Percentiles rank a stretch among this genome's conserved stretches.
These are phyloP conservation scores for Rhinella marina DNA, from an alignment of 2,797 vertebrate genomes.

Conservation along the genomic window DNA sequence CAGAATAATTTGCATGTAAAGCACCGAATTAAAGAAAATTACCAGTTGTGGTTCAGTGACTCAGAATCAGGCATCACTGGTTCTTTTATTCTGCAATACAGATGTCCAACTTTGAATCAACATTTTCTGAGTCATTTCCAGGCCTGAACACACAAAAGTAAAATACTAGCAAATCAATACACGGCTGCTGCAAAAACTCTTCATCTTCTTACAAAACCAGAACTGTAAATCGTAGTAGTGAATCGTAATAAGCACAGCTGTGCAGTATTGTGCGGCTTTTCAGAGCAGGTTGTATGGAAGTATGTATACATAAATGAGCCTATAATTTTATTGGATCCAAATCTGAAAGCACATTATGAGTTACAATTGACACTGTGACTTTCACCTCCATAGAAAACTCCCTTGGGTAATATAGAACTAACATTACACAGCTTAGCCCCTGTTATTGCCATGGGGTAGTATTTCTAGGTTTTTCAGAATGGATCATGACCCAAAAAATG, in stretches of 20 bases:
- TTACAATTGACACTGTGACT: conserved; percentile 18
- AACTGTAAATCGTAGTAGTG: background rate
- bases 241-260: conserved; percentile 4
- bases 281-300: background rate
- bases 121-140: conserved; percentile 50
- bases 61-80: conserved; percentile 43
- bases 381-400: conserved; percentile 5
- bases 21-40: conserved; percentile 57
- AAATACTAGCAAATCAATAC: conserved; percentile 36
- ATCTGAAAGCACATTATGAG: conserved; percentile 16
- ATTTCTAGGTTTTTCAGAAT: background rate
- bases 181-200: background rate
- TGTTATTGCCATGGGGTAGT: background rate
- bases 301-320: background rate
- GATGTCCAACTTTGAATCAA: conserved; percentile 49
- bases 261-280: background rate
- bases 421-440: conserved; percentile 6
- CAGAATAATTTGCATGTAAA: conserved; percentile 56
- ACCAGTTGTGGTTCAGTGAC: conserved; percentile 56
- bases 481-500: conserved; percentile 41
- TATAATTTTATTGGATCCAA: background rate
- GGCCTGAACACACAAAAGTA: conserved; percentile 34
- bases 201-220: background rate
- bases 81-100: conserved; percentile 52
- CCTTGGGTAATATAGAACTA: conserved; percentile 30